These are phyloP conservation scores for Seriola rivoliana DNA, from an alignment of 2,113 vertebrate species.

Conservation along the genomic window DNA sequence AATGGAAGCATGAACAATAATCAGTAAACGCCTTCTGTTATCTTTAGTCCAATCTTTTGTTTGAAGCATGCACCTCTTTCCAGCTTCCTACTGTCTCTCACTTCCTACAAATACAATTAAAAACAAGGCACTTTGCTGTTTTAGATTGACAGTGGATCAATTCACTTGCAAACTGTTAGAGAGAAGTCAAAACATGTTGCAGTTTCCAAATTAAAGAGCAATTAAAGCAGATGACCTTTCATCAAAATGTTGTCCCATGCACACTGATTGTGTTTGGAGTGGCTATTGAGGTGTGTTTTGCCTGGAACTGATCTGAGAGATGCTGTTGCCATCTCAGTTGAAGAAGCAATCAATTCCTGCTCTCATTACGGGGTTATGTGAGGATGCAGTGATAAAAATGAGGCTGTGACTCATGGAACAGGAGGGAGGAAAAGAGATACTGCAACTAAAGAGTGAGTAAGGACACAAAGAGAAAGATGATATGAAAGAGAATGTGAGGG, in stretches of 20 bases:
- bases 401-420: slow-evolving; percentile 42
- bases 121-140: not conserved
- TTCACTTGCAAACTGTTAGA: not conserved
- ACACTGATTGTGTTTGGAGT: not conserved
- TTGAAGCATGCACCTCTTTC: not conserved
- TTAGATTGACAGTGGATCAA: not conserved
- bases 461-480: slow-evolving; percentile 39
- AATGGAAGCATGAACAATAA: not conserved
- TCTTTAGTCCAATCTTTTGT: not conserved
- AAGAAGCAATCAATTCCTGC: slow-evolving; percentile 49
- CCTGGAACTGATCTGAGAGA: slow-evolving; percentile 22
- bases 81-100: not conserved
- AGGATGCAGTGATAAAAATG: slow-evolving; percentile 45
- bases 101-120: not conserved
- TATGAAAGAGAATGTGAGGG: slow-evolving; percentile 37
- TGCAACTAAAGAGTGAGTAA: not conserved
- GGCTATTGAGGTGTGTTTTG: slow-evolving; percentile 18
- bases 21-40: not conserved
- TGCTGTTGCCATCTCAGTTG: slow-evolving; percentile 16
- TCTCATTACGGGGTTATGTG: slow-evolving; percentile 39
- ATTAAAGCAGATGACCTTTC: not conserved
- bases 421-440: slow-evolving; percentile 11
- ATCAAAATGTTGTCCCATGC: not conserved
- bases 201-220: not conserved
- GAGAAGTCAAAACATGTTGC: slow-evolving; percentile 1